Conservation (phyloP, 2,888 invertebrate species). For the Nomada ruficornis region DNA sequence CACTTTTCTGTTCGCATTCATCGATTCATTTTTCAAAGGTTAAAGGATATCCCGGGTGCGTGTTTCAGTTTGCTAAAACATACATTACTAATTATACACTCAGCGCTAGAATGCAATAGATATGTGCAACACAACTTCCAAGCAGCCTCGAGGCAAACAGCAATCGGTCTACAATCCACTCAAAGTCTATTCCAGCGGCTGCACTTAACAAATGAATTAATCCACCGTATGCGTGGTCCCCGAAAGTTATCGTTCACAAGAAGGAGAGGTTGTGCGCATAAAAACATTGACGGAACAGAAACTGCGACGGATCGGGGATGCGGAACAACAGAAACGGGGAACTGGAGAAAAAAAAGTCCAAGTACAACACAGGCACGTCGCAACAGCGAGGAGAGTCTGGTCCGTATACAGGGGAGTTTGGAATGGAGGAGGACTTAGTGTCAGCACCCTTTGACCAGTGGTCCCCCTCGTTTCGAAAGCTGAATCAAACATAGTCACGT, state of each 20-base stretch:
- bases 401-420: constrained; percentile 52
- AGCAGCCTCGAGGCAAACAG: constrained; percentile 9
- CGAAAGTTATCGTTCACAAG: background rate
- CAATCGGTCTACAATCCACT: background rate
- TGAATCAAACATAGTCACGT: constrained; percentile 67
- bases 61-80: too few species aligned
- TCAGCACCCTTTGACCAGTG: constrained; percentile 38
- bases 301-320: background rate
- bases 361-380: constrained; percentile 31
- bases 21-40: too few species aligned
- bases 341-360: constrained; percentile 29
- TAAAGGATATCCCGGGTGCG: too few species aligned
- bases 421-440: constrained; percentile 57
- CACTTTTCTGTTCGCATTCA: too few species aligned
- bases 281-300: background rate
- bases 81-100: background rate
- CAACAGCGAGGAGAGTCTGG: constrained; percentile 53
- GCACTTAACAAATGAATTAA: constrained; percentile 18
- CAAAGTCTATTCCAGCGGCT: background rate
- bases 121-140: background rate
- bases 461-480: constrained; percentile 22
- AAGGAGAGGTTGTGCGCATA: constrained; percentile 1
- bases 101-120: background rate
- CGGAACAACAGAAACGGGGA: background rate
- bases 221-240: too few species aligned